Evolutionary conservation across 2,113 vertebrate species (phyloP).

Genomic region (Bufo gargarizans): DNA sequence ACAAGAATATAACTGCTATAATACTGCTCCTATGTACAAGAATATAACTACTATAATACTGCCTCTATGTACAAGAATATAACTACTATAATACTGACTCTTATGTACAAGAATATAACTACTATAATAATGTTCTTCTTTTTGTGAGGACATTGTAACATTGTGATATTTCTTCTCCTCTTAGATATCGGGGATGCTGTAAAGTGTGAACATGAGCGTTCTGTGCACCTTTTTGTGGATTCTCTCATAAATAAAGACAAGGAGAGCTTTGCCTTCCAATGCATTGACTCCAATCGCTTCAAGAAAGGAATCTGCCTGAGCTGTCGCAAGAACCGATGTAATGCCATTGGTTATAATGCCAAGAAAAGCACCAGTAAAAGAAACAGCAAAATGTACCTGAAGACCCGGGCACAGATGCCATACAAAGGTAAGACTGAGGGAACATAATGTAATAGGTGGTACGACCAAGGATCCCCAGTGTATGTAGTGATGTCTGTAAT

Average conservation of each 20-base stretch:
- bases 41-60: conserved; percentile 6
- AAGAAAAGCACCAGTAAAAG: conserved; percentile 82
- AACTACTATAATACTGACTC: background rate
- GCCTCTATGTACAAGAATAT: background rate
- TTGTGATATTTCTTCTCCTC: background rate
- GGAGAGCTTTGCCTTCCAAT: conserved; percentile 91
- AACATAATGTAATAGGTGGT: background rate
- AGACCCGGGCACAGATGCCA: conserved; percentile 90
- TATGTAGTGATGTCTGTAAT: background rate
- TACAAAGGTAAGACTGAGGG: conserved; percentile 80
- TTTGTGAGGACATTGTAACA: background rate
- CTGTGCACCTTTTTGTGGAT: conserved; percentile 92
- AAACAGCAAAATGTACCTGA: conserved; percentile 95
- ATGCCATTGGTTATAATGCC: conserved; percentile 88
- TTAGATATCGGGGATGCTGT: conserved; percentile 86
- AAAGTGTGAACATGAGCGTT: conserved; percentile 91
- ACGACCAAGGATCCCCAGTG: background rate
- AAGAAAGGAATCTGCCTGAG: conserved; percentile 97
- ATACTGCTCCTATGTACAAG: conserved; percentile 14
- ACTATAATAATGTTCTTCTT: background rate
- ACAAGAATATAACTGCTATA: background rate
- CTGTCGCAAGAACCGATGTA: conserved; percentile 96
- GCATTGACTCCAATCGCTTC: conserved; percentile 86
- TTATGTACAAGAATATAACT: background rate
- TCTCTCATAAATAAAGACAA: conserved; percentile 91